Evolutionary conservation across 2,888 invertebrate genomes (phyloP), one percentile per base, ranked within the genome.

Genomic region (Limnephilus lunatus): DNA sequence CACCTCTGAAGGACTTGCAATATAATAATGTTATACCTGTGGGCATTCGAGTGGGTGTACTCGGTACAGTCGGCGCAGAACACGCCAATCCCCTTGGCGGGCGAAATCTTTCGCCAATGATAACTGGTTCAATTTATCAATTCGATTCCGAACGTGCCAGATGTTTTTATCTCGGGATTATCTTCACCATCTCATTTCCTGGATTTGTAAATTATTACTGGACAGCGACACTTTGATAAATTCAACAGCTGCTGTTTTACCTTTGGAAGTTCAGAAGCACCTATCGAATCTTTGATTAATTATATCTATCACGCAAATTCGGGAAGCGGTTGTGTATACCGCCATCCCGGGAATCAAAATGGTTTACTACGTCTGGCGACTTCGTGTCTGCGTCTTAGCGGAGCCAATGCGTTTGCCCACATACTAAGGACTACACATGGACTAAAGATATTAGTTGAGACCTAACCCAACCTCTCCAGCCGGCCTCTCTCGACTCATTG

Each of bases 71-170:
- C 25, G 68, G 68, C 68, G 25, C 68, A 68, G 68, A 68, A 68
- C 68, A 25, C 15, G 86, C 44, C 86, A 44, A 48, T 86, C 30
- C 86, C 44, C 86, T 86, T 86, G 87, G 87, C 82, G 81, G 81
- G 85, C 68, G 80, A 85, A 90, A 68, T 48, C 80, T 90, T 90
- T 90, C 90, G 90, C 90, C 80, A 90, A 90, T 87, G 91, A 81
- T 86, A 87, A 91, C 87, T 87, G 91, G 87, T 91, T 87, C 39
- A 88, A 81, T 85, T 80, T 81, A 85, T 85, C 90, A 53, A 14
- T 68, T 68, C 88, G 88, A 88, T 88, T n/a, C 85, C 35, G 85
- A 85, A 81, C 85, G 85, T n/a, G 68, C 88, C 88, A 68, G 88
- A 88, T 32, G 88, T 31, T 88, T 68, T 68, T 68, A 15, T 68